Conservation (phyloP, 1,140 invertebrate genomes). For the Paraescarpia echinospica region DNA sequence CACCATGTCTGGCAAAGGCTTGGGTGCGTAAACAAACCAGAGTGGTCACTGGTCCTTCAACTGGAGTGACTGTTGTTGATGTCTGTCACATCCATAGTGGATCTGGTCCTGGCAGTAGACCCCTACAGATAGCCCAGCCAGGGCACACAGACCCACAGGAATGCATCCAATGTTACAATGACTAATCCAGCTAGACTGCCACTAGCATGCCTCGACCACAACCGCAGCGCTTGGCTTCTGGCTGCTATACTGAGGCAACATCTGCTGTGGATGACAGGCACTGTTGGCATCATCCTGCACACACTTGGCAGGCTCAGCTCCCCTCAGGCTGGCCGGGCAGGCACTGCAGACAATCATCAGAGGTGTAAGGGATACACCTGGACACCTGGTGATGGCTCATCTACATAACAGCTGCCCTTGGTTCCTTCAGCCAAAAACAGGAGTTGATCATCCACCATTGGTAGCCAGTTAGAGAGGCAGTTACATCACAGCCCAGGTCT, state of each 20-base stretch:
- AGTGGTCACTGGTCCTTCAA: not conserved
- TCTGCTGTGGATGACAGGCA: not conserved
- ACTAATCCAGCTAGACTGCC: not conserved
- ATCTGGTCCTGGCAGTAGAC: not conserved
- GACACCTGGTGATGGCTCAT: not conserved
- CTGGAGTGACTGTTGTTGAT: not conserved
- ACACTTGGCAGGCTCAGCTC: not conserved
- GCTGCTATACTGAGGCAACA: not conserved
- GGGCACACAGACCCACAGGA: not conserved
- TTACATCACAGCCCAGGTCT: not conserved
- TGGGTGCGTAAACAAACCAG: no score
- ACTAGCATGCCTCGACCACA: not conserved
- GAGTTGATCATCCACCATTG: no score
- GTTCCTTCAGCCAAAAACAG: not conserved
- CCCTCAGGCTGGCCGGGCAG: not conserved
- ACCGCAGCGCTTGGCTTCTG: not conserved
- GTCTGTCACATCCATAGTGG: not conserved
- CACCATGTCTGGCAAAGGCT: not conserved
- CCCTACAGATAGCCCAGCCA: not conserved
- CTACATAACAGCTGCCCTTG: not conserved
- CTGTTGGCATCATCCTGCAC: not conserved
- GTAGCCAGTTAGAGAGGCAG: not conserved
- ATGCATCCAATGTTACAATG: not conserved
- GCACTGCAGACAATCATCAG: not conserved
- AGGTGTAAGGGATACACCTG: not conserved